These are phyloP conservation scores for Drosophila incognita DNA, from an alignment of 2,888 invertebrate species.

Conservation along the genomic window DNA sequence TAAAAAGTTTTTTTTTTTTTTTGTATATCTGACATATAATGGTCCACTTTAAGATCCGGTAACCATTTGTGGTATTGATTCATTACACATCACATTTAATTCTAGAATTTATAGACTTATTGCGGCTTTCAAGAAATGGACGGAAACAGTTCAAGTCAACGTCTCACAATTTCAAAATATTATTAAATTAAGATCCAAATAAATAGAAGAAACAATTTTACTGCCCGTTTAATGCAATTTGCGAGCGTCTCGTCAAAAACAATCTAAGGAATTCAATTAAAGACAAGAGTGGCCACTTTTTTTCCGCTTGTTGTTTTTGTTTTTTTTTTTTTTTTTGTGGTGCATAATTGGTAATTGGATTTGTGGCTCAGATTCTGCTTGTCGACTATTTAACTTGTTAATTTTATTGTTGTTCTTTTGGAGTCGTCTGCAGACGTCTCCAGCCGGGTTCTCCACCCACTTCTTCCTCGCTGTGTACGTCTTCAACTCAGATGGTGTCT, in stretches of 20 bases:
- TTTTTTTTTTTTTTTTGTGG: conserved; percentile 22
- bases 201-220: conserved; percentile 6
- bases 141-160: background rate
- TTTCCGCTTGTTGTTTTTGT: background rate
- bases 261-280: conserved; percentile 72
- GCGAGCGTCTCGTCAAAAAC: conserved; percentile 39
- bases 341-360: conserved; percentile 73
- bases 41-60: background rate
- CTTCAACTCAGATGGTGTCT: conserved; percentile 29
- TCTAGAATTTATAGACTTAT: background rate
- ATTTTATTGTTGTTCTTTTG: conserved; percentile 79
- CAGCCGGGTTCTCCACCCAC: background rate
- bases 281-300: conserved; percentile 29
- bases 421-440: conserved; percentile 52
- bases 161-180: conserved; percentile 1
- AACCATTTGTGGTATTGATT: no score
- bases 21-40: no score
- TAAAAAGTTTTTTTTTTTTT: background rate
- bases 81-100: background rate
- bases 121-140: background rate
- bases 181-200: conserved; percentile 10
- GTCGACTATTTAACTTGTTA: conserved; percentile 77
- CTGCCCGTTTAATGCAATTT: conserved; percentile 29
- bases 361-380: conserved; percentile 69
- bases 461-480: background rate